phyloP scores from a whole-genome alignment of 2,797 vertebrate genomes.

The Epinephelus awoara region DNA sequence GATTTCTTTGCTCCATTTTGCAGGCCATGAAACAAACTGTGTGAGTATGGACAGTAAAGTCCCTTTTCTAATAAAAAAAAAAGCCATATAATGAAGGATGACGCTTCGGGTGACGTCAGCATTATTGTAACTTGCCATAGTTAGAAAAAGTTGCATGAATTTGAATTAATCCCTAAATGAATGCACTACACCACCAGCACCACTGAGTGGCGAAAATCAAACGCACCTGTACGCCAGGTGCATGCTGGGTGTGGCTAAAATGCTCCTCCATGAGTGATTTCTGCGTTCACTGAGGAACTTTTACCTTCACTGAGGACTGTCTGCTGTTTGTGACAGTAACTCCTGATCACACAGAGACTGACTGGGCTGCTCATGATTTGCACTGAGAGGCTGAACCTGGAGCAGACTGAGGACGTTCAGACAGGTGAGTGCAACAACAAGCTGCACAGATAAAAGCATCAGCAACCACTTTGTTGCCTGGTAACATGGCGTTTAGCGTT shows the following conservation, averaged over 20 bases:
- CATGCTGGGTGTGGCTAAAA: not conserved
- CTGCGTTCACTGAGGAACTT: no score
- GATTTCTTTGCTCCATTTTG: no score
- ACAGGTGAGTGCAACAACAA: constrained; percentile 6
- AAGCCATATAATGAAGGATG: no score
- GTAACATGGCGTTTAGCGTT: not conserved
- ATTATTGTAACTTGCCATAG: no score
- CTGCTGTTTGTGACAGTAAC: not conserved
- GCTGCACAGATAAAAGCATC: not conserved
- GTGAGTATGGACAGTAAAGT: no score
- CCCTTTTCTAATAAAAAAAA: no score
- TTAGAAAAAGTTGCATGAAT: no score
- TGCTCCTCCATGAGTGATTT: not conserved
- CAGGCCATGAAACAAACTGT: no score
- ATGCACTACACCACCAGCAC: not conserved
- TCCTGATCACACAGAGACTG: not conserved
- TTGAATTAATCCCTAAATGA: no score
- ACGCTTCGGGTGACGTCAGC: no score
- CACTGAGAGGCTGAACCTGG: not conserved
- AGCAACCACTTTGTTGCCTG: not conserved
- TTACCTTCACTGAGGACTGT: no score
- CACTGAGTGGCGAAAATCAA: not conserved
- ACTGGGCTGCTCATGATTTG: not conserved
- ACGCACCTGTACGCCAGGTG: not conserved
- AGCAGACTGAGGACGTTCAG: not conserved